Evolutionary conservation across 1,140 invertebrate species (phyloP).

Genomic region (Drosophila triauraria): DNA sequence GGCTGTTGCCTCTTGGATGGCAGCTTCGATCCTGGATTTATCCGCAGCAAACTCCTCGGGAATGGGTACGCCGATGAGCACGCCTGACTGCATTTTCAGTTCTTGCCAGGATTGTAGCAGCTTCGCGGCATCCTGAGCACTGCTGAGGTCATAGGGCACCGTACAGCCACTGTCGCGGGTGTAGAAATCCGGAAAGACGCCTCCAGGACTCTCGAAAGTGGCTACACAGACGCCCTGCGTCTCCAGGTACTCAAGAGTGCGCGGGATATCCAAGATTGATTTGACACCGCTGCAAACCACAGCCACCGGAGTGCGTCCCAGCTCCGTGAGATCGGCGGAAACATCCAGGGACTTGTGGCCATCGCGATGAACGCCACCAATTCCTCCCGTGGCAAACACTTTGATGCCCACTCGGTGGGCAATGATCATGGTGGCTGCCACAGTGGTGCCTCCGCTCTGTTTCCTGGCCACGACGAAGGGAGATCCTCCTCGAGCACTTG

Average conservation of each 20-base stretch:
- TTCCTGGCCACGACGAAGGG: constrained; percentile 89
- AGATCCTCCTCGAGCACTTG: constrained; percentile 96
- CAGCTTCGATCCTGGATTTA: constrained; percentile 87
- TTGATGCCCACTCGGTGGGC: constrained; percentile 92
- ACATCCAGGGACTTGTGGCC: constrained; percentile 95
- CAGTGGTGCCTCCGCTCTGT: constrained; percentile 97
- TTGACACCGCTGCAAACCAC: constrained; percentile 98
- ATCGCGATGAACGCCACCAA: constrained; percentile 97
- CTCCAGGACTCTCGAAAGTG: constrained; percentile 86
- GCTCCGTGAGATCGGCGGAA: constrained; percentile 97
- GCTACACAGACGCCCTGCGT: constrained; percentile 97
- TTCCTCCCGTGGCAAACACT: constrained; percentile 96
- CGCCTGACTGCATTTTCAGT: constrained; percentile 91
- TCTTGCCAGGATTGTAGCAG: constrained; percentile 88
- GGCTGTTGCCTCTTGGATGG: constrained; percentile 90
- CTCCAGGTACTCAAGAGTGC: constrained; percentile 98
- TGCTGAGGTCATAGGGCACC: constrained; percentile 89
- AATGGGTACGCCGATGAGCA: constrained; percentile 96
- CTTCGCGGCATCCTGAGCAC: constrained; percentile 89
- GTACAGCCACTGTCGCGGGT: constrained; percentile 88
- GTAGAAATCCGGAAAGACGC: constrained; percentile 96
- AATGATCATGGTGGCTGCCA: constrained; percentile 96
- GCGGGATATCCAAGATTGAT: constrained; percentile 97
- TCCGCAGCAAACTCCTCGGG: constrained; percentile 88
- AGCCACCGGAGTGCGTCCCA: constrained; percentile 93